Percentiles rank a stretch among this genome's conserved stretches.
Evolutionary conservation across 2,797 vertebrate species (phyloP).

Genomic region (Hephaestus fuliginosus): DNA sequence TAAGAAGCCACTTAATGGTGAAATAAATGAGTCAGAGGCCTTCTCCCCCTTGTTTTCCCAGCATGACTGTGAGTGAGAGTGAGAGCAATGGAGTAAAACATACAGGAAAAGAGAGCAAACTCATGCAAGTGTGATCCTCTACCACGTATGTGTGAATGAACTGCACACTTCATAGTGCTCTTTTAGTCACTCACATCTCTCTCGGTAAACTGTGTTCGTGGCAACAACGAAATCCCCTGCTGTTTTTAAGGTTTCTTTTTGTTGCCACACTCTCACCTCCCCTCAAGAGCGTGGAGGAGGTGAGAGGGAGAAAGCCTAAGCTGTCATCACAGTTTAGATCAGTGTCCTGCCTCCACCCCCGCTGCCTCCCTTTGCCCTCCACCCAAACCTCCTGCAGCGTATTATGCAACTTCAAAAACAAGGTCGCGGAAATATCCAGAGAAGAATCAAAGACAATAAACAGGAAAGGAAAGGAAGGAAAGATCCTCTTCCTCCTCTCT

Average conservation of each 20-base stretch:
- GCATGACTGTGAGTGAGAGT: not conserved
- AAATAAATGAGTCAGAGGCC: constrained; percentile 70
- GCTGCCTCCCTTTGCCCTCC: constrained; percentile 56
- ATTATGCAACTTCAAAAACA: constrained; percentile 75
- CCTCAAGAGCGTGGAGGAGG: constrained; percentile 68
- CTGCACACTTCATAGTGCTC: constrained; percentile 45
- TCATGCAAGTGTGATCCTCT: constrained; percentile 49
- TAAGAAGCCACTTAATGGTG: constrained; percentile 66
- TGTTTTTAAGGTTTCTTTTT: constrained; percentile 64
- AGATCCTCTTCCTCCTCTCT: constrained; percentile 25
- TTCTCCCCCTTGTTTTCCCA: constrained; percentile 33
- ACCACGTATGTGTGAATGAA: constrained; percentile 59
- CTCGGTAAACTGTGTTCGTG: constrained; percentile 42
- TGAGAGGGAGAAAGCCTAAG: constrained; percentile 75
- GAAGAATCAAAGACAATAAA: constrained; percentile 61
- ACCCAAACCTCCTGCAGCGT: constrained; percentile 69
- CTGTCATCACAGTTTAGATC: constrained; percentile 83
- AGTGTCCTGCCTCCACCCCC: constrained; percentile 63
- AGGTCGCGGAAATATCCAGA: constrained; percentile 67
- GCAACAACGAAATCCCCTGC: constrained; percentile 54
- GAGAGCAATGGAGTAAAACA: constrained; percentile 29
- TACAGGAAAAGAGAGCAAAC: constrained; percentile 38
- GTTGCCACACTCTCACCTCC: constrained; percentile 69
- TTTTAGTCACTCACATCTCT: constrained; percentile 56
- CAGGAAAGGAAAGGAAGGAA: constrained; percentile 32